Conservation (phyloP, 2,113 vertebrate genomes). For the Amblyornis subalaris region DNA sequence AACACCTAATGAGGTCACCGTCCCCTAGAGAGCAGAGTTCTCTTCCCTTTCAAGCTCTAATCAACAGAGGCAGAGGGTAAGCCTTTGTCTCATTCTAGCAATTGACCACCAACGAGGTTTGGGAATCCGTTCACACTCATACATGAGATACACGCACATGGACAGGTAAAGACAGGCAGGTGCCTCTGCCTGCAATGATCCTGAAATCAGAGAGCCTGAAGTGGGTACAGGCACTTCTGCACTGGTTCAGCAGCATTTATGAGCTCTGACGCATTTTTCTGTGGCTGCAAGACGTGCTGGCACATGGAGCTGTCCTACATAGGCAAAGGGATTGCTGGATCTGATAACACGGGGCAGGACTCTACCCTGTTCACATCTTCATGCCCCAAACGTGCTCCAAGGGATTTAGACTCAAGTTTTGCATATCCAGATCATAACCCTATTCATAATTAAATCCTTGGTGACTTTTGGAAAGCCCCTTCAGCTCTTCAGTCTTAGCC, state of each 20-base stretch:
- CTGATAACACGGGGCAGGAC: background rate
- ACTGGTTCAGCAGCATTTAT: background rate
- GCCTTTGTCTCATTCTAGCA: background rate
- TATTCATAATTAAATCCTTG: background rate
- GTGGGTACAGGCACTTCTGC: background rate
- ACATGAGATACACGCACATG: fast-evolving
- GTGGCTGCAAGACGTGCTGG: background rate
- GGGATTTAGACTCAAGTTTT: background rate
- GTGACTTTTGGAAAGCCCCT: background rate
- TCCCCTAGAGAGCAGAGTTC: background rate
- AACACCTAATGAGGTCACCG: background rate
- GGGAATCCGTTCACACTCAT: background rate
- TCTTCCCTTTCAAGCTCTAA: background rate
- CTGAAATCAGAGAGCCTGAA: background rate
- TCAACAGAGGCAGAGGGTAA: background rate
- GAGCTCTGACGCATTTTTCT: background rate
- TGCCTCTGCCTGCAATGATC: background rate
- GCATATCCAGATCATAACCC: background rate
- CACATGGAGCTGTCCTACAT: background rate
- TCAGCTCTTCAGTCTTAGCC: background rate
- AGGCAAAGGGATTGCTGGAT: background rate
- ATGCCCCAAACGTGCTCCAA: background rate
- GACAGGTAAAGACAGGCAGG: background rate
- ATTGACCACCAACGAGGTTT: background rate
- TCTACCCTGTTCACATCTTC: background rate